Percentiles rank a stretch among this genome's conserved stretches.
These are phyloP conservation scores for Notodromas monacha DNA, from an alignment of 2,888 invertebrate genomes.

Conservation along the genomic window DNA sequence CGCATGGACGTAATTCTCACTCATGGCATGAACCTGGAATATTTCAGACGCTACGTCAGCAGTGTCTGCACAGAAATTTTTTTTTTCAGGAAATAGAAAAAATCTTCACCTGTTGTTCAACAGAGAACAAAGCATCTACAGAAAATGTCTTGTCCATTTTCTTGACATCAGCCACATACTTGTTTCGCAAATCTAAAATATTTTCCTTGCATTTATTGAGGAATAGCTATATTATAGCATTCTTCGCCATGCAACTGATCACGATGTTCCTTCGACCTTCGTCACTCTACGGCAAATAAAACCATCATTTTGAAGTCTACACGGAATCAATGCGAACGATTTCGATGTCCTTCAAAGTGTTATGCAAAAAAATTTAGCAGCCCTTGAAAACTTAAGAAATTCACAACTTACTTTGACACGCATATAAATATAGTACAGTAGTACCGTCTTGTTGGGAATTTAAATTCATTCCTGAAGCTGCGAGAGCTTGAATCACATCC, in stretches of 20 bases:
- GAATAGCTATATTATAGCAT: conserved; percentile 46
- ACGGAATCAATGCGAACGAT: too few species aligned
- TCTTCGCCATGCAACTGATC: conserved; percentile 56
- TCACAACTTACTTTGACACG: conserved; percentile 35
- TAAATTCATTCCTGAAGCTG: conserved; percentile 50
- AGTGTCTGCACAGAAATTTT: too few species aligned
- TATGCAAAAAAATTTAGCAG: too few species aligned
- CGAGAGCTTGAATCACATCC: conserved; percentile 35
- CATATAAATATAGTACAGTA: conserved; percentile 51
- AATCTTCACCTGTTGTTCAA: conserved; percentile 24
- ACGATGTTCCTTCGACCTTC: conserved; percentile 59
- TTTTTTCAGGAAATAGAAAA: too few species aligned
- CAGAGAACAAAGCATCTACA: conserved; percentile 29
- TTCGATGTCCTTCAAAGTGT: background rate
- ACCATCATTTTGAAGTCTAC: conserved; percentile 11
- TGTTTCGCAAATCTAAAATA: conserved; percentile 39
- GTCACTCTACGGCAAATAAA: conserved; percentile 28
- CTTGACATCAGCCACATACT: conserved; percentile 32
- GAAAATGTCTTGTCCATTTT: conserved; percentile 28
- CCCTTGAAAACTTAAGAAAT: background rate
- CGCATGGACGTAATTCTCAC: too few species aligned
- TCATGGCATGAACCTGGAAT: too few species aligned
- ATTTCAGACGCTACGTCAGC: too few species aligned
- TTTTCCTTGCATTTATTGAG: conserved; percentile 42
- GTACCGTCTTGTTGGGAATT: conserved; percentile 86